A percentile compares a stretch with the other conserved stretches of the same genome.
Conservation (phyloP, 2,797 vertebrate genomes). For the Choloepus didactylus region DNA sequence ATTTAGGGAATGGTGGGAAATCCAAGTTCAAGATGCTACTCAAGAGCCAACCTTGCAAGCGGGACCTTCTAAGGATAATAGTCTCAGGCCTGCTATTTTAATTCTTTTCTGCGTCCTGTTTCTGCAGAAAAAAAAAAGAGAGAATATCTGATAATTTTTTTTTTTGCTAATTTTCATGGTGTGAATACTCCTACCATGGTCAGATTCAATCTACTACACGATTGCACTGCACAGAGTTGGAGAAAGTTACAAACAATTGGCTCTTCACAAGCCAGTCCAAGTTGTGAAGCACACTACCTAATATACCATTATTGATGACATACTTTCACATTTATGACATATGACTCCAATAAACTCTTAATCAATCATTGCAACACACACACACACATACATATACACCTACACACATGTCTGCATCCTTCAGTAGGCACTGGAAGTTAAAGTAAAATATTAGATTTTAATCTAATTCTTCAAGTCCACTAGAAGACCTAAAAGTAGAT, state of each 20-base stretch:
- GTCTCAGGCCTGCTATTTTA: background rate
- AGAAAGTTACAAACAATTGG: background rate
- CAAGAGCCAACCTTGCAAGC: background rate
- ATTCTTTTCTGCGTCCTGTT: background rate
- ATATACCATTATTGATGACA: background rate
- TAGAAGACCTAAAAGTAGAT: background rate
- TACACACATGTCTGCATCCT: background rate
- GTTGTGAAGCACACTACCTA: background rate
- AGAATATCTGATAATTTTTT: background rate
- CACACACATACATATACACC: too few relatives aligned
- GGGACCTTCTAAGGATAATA: background rate
- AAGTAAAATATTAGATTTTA: conserved; percentile 40
- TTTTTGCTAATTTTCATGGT: conserved; percentile 11
- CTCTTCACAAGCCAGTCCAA: background rate
- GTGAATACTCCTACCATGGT: background rate
- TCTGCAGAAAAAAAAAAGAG: background rate
- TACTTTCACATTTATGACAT: background rate
- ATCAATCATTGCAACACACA: background rate
- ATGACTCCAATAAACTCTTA: background rate
- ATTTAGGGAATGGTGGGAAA: background rate
- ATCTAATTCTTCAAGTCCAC: background rate
- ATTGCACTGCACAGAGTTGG: background rate
- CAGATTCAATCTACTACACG: background rate
- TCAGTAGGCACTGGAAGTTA: background rate
- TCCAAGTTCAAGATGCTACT: background rate